Conservation (phyloP, 2,113 vertebrate genomes). For the Cariama cristata region DNA sequence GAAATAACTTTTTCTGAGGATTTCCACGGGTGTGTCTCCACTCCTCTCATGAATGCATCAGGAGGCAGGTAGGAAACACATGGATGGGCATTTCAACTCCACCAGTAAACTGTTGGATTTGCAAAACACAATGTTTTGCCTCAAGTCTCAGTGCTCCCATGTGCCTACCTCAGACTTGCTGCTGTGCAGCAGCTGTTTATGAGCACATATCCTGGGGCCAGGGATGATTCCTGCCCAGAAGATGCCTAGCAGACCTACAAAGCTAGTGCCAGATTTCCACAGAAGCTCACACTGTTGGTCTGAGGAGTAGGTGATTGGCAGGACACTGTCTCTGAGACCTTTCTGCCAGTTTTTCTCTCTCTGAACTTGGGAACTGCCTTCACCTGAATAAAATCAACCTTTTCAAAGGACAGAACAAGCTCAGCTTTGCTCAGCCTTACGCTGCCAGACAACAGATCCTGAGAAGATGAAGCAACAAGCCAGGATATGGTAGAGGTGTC, state of each 20-base stretch:
- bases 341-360: neutral
- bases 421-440: neutral
- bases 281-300: neutral
- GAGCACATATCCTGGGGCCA: neutral
- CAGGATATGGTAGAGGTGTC: neutral
- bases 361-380: neutral
- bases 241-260: neutral
- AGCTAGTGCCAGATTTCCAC: neutral
- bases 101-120: neutral
- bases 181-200: neutral
- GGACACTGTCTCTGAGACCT: neutral
- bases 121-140: neutral
- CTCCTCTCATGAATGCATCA: neutral
- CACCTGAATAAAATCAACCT: neutral
- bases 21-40: neutral
- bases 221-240: neutral
- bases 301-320: neutral
- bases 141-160: fast-evolving
- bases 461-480: neutral
- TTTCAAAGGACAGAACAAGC: neutral
- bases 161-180: neutral
- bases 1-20: neutral
- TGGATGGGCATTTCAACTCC: neutral
- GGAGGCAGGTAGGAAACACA: neutral
- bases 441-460: neutral